phyloP scores from a whole-genome alignment of 2,797 vertebrate genomes.

The Spea hammondii region DNA sequence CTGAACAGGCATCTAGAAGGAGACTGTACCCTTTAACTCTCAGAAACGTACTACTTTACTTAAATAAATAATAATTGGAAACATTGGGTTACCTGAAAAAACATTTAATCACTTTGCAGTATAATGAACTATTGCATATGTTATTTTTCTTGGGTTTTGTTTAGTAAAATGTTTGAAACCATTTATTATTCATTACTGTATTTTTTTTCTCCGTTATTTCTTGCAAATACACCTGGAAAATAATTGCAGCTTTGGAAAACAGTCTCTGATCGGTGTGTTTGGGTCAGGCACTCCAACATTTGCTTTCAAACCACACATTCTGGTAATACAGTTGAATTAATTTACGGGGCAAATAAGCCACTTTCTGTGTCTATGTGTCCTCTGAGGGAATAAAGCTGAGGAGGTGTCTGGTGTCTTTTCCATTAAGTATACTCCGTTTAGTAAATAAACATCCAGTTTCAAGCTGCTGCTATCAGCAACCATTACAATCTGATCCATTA shows the following conservation, averaged over 20 bases:
- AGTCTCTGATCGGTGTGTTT: slow-evolving; percentile 19
- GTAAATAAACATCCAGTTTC: slow-evolving; percentile 30
- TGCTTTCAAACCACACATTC: slow-evolving; percentile 13
- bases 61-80: too few relatives aligned
- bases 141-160: too few relatives aligned
- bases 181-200: too few relatives aligned
- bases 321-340: slow-evolving; percentile 25
- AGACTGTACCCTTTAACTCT: too few relatives aligned
- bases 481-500: slow-evolving; percentile 59
- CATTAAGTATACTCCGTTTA: slow-evolving; percentile 36
- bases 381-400: slow-evolving; percentile 7
- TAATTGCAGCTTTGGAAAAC: neutral
- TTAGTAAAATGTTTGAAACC: too few relatives aligned
- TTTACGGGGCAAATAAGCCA: slow-evolving; percentile 17
- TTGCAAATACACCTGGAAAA: too few relatives aligned
- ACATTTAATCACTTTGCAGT: too few relatives aligned
- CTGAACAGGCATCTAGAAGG: too few relatives aligned
- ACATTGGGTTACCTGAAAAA: too few relatives aligned
- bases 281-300: slow-evolving; percentile 24
- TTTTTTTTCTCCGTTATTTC: too few relatives aligned
- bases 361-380: slow-evolving; percentile 4
- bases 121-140: too few relatives aligned
- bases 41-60: too few relatives aligned
- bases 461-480: slow-evolving; percentile 32
- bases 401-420: slow-evolving; percentile 18